Base-by-base conservation (phyloP, 2,797 vertebrate species). In the Pseudotriccus pelzelni region DNA sequence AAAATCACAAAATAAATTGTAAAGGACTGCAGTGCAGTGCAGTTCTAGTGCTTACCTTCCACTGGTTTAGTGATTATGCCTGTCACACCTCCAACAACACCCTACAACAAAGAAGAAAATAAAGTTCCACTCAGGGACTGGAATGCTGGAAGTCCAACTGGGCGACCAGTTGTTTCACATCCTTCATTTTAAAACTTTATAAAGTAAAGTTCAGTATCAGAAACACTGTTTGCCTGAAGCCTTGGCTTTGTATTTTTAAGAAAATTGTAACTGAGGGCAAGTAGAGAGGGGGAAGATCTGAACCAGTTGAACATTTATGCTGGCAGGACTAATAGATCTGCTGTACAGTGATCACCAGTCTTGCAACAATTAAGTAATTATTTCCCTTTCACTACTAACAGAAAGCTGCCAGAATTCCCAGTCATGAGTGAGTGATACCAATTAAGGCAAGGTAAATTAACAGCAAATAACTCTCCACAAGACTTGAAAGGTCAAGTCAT, bases 41-140 rank as follows among this genome's bases (percentile, higher is more conserved):
- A 50, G 86, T 14, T n/a, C 84, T 18, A 17, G 8, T 32, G 56
- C 98, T 55, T 97, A 99, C 99, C 99, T 98, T 99, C 99, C 20
- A 99, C 98, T 10, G 99, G 99, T 93, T 99, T 99, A 77, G 98
- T 99, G 95, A 99, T 98, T 74, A 99, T 99, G 81, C 99, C 99
- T 2, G 99, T 99, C 43, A 99, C 98, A 89, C 99, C 99, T 17
- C 99, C 99, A 55, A 99, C 95, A 19, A 99, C 98, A 13, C 99
- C 99, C 99, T 99, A 94, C 68, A 96, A 98, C 4, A 95, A 83
- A 98, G 52, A 96, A 72, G 12, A 78, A 7, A 86, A 72, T 72
- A 36, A 43, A 64, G 53, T 43, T 73, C 23, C 55, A 32, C 39
- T 41, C 28, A 83, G 59, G 70, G 62, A 28, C 23, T 36, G 60